Evolutionary conservation across 2,888 invertebrate species (phyloP).

Genomic region (Ectropis crepuscularia): DNA sequence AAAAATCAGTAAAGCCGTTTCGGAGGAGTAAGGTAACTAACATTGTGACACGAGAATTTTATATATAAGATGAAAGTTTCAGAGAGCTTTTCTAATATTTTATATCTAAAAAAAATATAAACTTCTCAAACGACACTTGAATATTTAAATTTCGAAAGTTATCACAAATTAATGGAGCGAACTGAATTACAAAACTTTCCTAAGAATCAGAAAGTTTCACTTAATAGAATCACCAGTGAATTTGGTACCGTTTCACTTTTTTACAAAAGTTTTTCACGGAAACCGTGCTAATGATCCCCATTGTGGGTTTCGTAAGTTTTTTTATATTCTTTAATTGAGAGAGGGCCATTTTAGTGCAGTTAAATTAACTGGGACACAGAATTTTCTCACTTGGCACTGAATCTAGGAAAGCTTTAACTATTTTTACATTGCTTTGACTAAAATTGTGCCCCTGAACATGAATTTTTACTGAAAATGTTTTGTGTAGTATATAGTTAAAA

Average conservation of each 20-base stretch:
- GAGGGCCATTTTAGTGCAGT: constrained; percentile 45
- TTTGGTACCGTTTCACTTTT: constrained; percentile 60
- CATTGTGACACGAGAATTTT: too few relatives aligned
- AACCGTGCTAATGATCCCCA: constrained; percentile 60
- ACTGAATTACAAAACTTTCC: constrained; percentile 52
- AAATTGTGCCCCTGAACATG: too few relatives aligned
- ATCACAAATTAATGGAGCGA: constrained; percentile 53
- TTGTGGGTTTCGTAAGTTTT: constrained; percentile 63
- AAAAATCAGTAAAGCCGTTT: too few relatives aligned
- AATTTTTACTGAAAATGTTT: too few relatives aligned
- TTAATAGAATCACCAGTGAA: constrained; percentile 66
- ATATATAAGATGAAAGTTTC: too few relatives aligned
- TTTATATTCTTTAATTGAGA: constrained; percentile 62
- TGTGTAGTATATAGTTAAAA: too few relatives aligned
- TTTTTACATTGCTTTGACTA: constrained; percentile 22
- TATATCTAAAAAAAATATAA: constrained; percentile 7
- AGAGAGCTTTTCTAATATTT: too few relatives aligned
- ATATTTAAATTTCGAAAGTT: constrained; percentile 41
- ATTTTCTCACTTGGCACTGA: constrained; percentile 43
- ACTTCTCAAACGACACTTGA: constrained; percentile 24
- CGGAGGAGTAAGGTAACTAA: too few relatives aligned
- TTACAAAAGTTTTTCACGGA: constrained; percentile 48
- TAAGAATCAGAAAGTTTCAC: constrained; percentile 56
- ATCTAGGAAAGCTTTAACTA: constrained; percentile 18
- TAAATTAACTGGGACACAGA: constrained; percentile 48